Conservation (phyloP, 2,888 invertebrate genomes). For the Ennomos erosarius region DNA sequence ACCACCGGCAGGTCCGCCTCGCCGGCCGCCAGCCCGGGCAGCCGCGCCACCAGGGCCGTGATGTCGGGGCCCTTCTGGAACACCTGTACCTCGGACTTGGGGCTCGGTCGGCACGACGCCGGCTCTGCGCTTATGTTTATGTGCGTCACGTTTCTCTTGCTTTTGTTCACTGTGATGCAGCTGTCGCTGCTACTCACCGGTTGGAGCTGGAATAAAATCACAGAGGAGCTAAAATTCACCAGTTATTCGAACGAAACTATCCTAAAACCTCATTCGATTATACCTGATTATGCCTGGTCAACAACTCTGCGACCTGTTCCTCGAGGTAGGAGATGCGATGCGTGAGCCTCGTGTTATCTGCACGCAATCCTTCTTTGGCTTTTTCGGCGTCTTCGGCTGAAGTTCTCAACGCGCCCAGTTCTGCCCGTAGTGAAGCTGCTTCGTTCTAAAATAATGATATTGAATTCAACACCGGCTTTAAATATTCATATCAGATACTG, state of each 20-base stretch:
- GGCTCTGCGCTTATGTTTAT: constrained; percentile 88
- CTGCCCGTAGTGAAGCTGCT: constrained; percentile 82
- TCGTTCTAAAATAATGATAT: constrained; percentile 65
- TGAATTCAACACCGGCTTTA: neutral
- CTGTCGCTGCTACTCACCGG: constrained; percentile 72
- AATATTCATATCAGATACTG: no score
- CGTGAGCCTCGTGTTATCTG: constrained; percentile 93
- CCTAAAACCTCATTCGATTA: no score
- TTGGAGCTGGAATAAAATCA: constrained; percentile 61
- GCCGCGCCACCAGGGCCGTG: constrained; percentile 88
- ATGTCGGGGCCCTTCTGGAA: constrained; percentile 93
- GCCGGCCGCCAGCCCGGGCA: constrained; percentile 83
- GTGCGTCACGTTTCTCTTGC: constrained; percentile 88
- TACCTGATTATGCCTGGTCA: constrained; percentile 76
- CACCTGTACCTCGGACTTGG: constrained; percentile 86
- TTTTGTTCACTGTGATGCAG: constrained; percentile 84
- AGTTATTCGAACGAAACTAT: no score
- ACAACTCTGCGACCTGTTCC: constrained; percentile 91
- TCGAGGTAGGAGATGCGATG: constrained; percentile 96
- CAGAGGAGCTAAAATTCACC: neutral
- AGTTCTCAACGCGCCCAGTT: constrained; percentile 84
- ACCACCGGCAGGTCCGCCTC: constrained; percentile 73
- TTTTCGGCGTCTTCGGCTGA: constrained; percentile 87
- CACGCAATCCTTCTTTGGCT: constrained; percentile 87
- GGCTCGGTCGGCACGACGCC: constrained; percentile 63